phyloP scores from a whole-genome alignment of 2,888 invertebrate genomes.

The Drosophila nr. medialis region DNA sequence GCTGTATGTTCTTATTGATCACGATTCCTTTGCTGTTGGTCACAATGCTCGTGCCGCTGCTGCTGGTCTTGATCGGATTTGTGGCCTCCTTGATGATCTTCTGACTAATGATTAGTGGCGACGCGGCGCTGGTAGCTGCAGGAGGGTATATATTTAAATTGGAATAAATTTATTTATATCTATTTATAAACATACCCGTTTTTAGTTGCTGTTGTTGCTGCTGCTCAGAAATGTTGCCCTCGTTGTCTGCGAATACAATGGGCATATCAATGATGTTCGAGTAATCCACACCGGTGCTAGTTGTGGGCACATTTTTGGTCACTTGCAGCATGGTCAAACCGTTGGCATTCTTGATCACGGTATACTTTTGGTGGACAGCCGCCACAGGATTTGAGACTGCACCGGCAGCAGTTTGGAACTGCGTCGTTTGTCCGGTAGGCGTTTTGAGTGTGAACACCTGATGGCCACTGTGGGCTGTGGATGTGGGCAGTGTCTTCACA shows the following conservation, averaged over 20 bases:
- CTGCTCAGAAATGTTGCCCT: slow-evolving; percentile 80
- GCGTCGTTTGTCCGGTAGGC: slow-evolving; percentile 75
- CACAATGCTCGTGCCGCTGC: slow-evolving; percentile 20
- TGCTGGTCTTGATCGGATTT: slow-evolving; percentile 26
- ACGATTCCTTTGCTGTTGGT: slow-evolving; percentile 67
- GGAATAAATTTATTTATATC: no score
- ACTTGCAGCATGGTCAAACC: slow-evolving; percentile 75
- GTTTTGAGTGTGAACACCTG: slow-evolving; percentile 83
- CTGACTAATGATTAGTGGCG: slow-evolving; percentile 79
- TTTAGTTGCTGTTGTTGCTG: slow-evolving; percentile 56
- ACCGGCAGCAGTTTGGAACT: slow-evolving; percentile 71
- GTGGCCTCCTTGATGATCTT: slow-evolving; percentile 80
- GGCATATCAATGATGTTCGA: slow-evolving; percentile 88
- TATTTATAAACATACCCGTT: slow-evolving; percentile 8
- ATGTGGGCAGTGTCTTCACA: slow-evolving; percentile 70
- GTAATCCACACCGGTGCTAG: slow-evolving; percentile 82
- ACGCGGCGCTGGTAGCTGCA: slow-evolving; percentile 38
- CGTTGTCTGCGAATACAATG: slow-evolving; percentile 88
- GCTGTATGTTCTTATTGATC: slow-evolving; percentile 73
- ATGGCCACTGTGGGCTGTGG: slow-evolving; percentile 54
- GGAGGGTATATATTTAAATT: not conserved
- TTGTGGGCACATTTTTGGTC: slow-evolving; percentile 51
- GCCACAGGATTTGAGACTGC: slow-evolving; percentile 12
- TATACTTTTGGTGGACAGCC: slow-evolving; percentile 81
- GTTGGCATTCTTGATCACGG: slow-evolving; percentile 79